These are phyloP conservation scores for Arbacia lixula DNA, from an alignment of 53 echinoderm and acorn worm genomes.

Conservation along the genomic window DNA sequence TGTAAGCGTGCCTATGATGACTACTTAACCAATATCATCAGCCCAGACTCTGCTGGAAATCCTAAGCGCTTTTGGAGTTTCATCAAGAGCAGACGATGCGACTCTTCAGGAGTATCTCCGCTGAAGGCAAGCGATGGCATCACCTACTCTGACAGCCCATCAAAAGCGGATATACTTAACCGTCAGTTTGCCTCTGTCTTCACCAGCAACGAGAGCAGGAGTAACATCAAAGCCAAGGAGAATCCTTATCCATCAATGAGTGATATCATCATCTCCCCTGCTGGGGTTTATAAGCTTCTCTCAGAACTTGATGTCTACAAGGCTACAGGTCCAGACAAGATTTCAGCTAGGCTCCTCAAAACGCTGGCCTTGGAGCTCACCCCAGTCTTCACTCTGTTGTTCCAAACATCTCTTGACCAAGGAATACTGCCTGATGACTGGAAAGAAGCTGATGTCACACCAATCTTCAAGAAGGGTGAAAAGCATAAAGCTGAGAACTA, in stretches of 20 bases:
- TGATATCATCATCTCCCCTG: slow-evolving; percentile 6
- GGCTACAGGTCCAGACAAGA: slow-evolving; percentile 46
- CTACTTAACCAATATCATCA: slow-evolving; percentile 18
- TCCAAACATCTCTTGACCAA: slow-evolving; percentile 23
- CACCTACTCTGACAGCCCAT: slow-evolving; percentile 21
- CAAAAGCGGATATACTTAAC: slow-evolving; percentile 46
- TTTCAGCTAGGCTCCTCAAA: slow-evolving; percentile 36
- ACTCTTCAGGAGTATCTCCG: slow-evolving; percentile 41
- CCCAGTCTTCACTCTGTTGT: slow-evolving; percentile 12
- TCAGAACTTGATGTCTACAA: slow-evolving; percentile 34
- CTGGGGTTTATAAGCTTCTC: slow-evolving; percentile 54
- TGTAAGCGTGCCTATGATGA: no score
- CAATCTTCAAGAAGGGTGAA: slow-evolving; percentile 57
- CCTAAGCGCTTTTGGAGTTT: slow-evolving; percentile 47
- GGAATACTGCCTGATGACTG: slow-evolving; percentile 49
- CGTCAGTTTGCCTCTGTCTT: slow-evolving; percentile 42
- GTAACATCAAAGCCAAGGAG: slow-evolving; percentile 18
- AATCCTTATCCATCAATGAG: slow-evolving; percentile 26
- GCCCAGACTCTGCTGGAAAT: slow-evolving; percentile 6
- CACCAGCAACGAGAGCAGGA: neutral
- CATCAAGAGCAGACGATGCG: slow-evolving; percentile 51
- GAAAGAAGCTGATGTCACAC: slow-evolving; percentile 34
- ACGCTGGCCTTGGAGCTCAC: slow-evolving; percentile 1
- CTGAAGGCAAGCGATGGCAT: slow-evolving; percentile 32
- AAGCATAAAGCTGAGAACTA: slow-evolving; percentile 1